phyloP scores from a whole-genome alignment of 2,113 vertebrate genomes.

The Lepisosteus osseus region DNA sequence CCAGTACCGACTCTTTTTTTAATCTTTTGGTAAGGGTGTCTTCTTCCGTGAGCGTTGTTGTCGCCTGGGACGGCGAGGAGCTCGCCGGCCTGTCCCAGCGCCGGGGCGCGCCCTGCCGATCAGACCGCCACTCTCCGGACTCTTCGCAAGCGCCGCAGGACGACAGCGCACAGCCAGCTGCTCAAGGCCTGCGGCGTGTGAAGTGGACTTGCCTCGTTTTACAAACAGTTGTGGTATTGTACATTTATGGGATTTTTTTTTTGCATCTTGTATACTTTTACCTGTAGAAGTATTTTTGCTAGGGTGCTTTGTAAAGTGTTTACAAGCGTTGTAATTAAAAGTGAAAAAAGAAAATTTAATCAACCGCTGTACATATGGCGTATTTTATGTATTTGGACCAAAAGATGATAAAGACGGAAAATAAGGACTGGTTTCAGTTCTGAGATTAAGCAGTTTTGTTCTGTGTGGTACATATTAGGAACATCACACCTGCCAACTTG shows the following conservation, averaged over 20 bases:
- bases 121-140: no score
- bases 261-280: conserved; percentile 34
- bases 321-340: conserved; percentile 37
- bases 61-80: no score
- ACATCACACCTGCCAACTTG: neutral
- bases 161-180: neutral
- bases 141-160: no score
- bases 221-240: conserved; percentile 25
- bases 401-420: conserved; percentile 40
- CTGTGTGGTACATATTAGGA: neutral
- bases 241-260: conserved; percentile 26
- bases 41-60: no score
- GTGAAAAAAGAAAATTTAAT: conserved; percentile 17
- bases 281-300: conserved; percentile 39
- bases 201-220: conserved; percentile 16
- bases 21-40: no score
- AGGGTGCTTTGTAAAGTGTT: conserved; percentile 48
- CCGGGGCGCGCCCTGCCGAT: no score
- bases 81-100: no score
- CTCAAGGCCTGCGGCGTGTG: neutral
- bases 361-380: conserved; percentile 36
- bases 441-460: neutral
- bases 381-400: conserved; percentile 56
- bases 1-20: no score
- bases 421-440: neutral